Conservation (phyloP, 30 jellyfish, hydroid and myxozoan species). For the Hydractinia echinata region DNA sequence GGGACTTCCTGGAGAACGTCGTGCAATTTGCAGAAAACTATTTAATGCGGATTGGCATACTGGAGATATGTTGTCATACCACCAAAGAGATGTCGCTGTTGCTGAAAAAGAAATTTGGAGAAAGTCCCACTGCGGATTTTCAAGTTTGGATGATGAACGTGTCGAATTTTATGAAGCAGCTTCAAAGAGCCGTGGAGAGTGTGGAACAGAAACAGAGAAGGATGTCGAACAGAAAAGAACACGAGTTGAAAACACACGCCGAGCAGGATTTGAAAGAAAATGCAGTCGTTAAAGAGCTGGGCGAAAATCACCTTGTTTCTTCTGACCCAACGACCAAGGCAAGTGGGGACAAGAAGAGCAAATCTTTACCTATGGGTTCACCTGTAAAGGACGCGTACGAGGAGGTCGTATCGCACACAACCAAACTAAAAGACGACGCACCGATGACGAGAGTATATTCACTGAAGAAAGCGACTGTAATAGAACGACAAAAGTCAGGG, state of each 20-base stretch:
- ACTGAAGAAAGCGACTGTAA: background rate
- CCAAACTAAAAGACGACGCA: background rate
- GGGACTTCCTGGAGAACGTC: slow-evolving; percentile 39
- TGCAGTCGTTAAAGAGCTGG: too few relatives aligned
- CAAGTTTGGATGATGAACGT: slow-evolving; percentile 75
- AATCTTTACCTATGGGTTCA: too few relatives aligned
- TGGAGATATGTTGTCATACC: slow-evolving; percentile 43
- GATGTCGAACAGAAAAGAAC: slow-evolving; percentile 21
- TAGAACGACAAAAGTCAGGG: background rate
- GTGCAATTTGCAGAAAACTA: slow-evolving; percentile 33
- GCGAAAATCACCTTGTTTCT: too few relatives aligned
- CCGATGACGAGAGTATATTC: slow-evolving; percentile 1
- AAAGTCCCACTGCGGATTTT: slow-evolving; percentile 40
- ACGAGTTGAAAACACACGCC: too few relatives aligned
- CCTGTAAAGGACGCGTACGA: background rate
- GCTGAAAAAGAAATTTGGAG: slow-evolving; percentile 67
- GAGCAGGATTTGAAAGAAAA: too few relatives aligned
- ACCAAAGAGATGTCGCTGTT: slow-evolving; percentile 38
- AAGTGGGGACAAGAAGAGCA: too few relatives aligned
- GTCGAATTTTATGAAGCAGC: slow-evolving; percentile 64
- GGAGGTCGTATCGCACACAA: background rate
- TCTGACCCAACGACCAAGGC: too few relatives aligned
- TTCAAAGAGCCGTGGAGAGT: slow-evolving; percentile 60
- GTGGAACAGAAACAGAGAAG: slow-evolving; percentile 54
- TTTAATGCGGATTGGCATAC: slow-evolving; percentile 20